These are phyloP conservation scores for Anarhynchus alexandrinus DNA, from an alignment of 2,113 vertebrate genomes.

Conservation along the genomic window DNA sequence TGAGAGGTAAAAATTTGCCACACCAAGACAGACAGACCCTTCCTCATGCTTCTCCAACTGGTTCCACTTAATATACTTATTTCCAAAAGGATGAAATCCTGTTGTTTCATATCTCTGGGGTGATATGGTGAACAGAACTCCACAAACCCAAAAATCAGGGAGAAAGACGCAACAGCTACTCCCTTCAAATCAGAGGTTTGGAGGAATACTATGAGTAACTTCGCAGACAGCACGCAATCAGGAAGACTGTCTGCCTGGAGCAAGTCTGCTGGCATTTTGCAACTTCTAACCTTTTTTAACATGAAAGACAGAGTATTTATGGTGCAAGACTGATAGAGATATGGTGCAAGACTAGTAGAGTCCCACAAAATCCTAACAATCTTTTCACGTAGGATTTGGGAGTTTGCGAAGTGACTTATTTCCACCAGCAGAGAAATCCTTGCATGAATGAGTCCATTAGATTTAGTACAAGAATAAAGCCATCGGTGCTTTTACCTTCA, in stretches of 20 bases:
- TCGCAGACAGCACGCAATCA: accelerated
- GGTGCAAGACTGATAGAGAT: neutral
- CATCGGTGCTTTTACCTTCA: neutral
- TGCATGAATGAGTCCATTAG: neutral
- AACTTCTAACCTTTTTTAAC: neutral
- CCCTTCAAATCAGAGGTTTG: neutral
- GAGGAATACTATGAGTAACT: neutral
- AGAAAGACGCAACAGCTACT: neutral
- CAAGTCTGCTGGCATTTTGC: neutral
- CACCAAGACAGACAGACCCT: neutral
- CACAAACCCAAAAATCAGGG: neutral
- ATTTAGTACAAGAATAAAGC: neutral
- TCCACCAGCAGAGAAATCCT: neutral
- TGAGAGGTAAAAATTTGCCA: conserved; percentile 4
- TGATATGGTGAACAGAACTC: neutral
- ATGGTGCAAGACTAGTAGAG: neutral
- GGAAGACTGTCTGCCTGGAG: neutral
- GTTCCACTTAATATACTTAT: neutral
- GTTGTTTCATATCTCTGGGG: neutral
- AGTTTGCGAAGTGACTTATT: neutral
- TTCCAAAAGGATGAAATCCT: neutral
- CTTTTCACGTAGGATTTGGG: neutral
- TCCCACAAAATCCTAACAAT: neutral
- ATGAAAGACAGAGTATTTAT: neutral
- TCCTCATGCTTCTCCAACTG: neutral